A percentile compares a stretch with the other conserved stretches of the same genome.
phyloP scores from a whole-genome alignment of 1,140 invertebrate genomes.

The Drosophila baimaii region DNA sequence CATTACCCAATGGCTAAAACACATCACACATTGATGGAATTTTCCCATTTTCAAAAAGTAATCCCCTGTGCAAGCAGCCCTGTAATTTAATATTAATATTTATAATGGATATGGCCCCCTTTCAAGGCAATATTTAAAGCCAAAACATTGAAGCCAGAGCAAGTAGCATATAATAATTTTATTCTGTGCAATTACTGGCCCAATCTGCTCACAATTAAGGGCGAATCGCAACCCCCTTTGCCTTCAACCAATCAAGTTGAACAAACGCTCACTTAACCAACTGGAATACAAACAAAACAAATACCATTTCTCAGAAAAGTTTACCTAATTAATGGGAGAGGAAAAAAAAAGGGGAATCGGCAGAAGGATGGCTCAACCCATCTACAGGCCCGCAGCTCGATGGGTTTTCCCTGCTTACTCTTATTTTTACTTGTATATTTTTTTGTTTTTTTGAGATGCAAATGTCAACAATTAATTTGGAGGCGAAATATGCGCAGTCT shows the following conservation, averaged over 20 bases:
- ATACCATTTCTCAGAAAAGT: slow-evolving; percentile 45
- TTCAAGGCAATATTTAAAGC: not conserved
- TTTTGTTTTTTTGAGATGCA: slow-evolving; percentile 41
- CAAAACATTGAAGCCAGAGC: not conserved
- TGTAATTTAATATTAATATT: slow-evolving; percentile 40
- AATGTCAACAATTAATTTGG: slow-evolving; percentile 63
- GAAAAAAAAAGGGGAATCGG: slow-evolving; percentile 3
- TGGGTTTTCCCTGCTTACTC: slow-evolving; percentile 32
- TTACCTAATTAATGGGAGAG: slow-evolving; percentile 45
- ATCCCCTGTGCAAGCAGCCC: not conserved
- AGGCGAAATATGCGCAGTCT: slow-evolving; percentile 60
- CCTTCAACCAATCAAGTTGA: slow-evolving; percentile 18
- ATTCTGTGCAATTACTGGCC: not conserved
- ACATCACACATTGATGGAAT: slow-evolving; percentile 6
- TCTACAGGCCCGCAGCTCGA: slow-evolving; percentile 32
- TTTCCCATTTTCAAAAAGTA: not conserved
- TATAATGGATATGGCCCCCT: slow-evolving; percentile 13
- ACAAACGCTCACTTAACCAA: slow-evolving; percentile 51
- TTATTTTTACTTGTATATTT: slow-evolving; percentile 22
- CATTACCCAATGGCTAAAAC: not conserved
- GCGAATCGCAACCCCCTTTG: not conserved
- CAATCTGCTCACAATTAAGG: slow-evolving; percentile 19
- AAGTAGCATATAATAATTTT: not conserved
- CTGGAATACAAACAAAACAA: slow-evolving; percentile 41
- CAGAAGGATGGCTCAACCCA: slow-evolving; percentile 21